Percentiles rank a stretch among this genome's conserved stretches.
These are phyloP conservation scores for Meteorus colon DNA, from an alignment of 2,888 invertebrate species.

Conservation along the genomic window DNA sequence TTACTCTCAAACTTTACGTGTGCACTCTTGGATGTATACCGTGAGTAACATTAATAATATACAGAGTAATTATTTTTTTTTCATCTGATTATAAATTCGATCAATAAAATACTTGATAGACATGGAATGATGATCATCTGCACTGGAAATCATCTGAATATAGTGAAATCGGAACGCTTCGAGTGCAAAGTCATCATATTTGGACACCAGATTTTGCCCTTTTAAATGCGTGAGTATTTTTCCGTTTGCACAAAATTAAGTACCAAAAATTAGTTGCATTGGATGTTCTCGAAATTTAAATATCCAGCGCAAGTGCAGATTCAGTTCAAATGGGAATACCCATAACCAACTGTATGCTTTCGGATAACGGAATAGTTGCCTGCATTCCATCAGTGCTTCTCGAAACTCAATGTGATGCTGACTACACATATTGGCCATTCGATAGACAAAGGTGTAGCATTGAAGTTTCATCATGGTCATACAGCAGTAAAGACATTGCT, in stretches of 20 bases:
- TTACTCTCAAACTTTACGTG: slow-evolving; percentile 68
- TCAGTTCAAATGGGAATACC: slow-evolving; percentile 47
- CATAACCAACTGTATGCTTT: slow-evolving; percentile 74
- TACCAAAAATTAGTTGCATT: not conserved
- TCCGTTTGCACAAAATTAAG: not conserved
- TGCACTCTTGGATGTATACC: slow-evolving; percentile 65
- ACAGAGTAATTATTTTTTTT: slow-evolving; percentile 1
- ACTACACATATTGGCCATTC: slow-evolving; percentile 79
- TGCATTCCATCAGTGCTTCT: slow-evolving; percentile 77
- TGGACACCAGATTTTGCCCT: slow-evolving; percentile 86
- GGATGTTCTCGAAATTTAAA: not conserved
- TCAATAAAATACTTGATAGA: slow-evolving; percentile 67
- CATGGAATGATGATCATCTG: slow-evolving; percentile 82
- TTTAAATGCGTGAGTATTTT: slow-evolving; percentile 77
- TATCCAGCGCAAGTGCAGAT: slow-evolving; percentile 30
- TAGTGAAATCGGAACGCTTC: slow-evolving; percentile 76
- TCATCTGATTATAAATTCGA: slow-evolving; percentile 23
- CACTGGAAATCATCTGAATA: slow-evolving; percentile 82
- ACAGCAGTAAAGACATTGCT: slow-evolving; percentile 78
- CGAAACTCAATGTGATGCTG: slow-evolving; percentile 76
- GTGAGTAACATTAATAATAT: slow-evolving; percentile 54
- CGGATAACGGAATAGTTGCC: slow-evolving; percentile 75
- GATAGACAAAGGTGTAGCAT: slow-evolving; percentile 79
- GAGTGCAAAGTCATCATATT: slow-evolving; percentile 79
- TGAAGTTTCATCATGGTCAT: slow-evolving; percentile 79